These are phyloP conservation scores for Lithophane socia DNA, from an alignment of 2,888 invertebrate genomes.

Conservation along the genomic window DNA sequence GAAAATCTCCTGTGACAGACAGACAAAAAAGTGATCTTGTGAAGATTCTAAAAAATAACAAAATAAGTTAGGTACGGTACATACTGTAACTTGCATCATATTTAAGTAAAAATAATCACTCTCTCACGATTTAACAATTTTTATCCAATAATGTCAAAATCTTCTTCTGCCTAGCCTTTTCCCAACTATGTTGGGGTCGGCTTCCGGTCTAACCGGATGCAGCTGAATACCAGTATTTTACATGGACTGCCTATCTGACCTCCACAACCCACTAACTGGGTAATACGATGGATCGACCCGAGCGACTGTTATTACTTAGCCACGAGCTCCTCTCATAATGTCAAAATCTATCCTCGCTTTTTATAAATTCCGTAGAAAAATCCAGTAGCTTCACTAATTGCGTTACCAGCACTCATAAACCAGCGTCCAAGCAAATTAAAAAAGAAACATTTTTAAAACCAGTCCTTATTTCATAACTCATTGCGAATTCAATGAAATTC, in stretches of 20 bases:
- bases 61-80: no score
- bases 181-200: no score
- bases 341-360: not conserved
- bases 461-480: conserved; percentile 42
- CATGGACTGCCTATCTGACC: no score
- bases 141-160: not conserved
- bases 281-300: no score
- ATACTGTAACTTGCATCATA: not conserved
- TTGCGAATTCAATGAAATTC: conserved; percentile 50
- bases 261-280: no score
- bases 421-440: conserved; percentile 26
- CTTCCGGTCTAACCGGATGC: no score
- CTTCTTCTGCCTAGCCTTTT: no score
- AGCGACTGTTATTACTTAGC: no score
- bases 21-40: not conserved
- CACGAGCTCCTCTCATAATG: no score
- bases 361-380: not conserved
- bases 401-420: conserved; percentile 6
- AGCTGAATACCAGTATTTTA: no score
- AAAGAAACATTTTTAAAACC: conserved; percentile 26
- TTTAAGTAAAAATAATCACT: not conserved
- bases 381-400: conserved; percentile 33
- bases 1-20: no score
- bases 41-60: no score
- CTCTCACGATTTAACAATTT: not conserved